phyloP scores from a whole-genome alignment of 2,888 invertebrate genomes.

The Hyles lineata region DNA sequence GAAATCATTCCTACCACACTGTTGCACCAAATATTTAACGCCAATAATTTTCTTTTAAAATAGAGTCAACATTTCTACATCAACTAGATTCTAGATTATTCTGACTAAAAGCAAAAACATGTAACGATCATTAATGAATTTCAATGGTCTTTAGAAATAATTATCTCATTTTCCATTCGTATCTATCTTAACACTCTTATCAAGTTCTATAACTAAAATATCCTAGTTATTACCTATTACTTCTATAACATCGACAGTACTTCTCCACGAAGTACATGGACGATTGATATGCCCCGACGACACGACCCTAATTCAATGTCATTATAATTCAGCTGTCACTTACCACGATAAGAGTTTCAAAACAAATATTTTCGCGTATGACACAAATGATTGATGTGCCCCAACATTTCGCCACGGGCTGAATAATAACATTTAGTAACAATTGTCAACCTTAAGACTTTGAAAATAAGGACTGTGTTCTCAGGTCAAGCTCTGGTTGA shows the following conservation, averaged over 20 bases:
- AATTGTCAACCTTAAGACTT: neutral
- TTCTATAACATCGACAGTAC: neutral
- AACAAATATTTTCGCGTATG: slow-evolving; percentile 27
- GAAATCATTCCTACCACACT: neutral
- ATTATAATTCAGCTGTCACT: slow-evolving; percentile 25
- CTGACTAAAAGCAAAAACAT: no score
- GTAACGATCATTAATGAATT: no score
- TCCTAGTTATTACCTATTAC: neutral
- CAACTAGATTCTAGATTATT: no score
- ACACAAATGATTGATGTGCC: slow-evolving; percentile 25
- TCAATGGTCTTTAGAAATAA: no score
- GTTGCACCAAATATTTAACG: no score
- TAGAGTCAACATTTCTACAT: no score
- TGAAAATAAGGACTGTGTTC: neutral
- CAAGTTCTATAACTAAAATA: neutral
- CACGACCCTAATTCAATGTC: slow-evolving; percentile 21
- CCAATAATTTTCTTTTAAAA: no score
- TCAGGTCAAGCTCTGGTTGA: neutral
- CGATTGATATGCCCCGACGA: slow-evolving; percentile 3
- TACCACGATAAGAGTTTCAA: slow-evolving; percentile 23
- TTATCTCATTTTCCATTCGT: no score
- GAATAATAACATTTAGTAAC: neutral
- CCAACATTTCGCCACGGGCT: slow-evolving; percentile 13
- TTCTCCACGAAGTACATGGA: neutral
- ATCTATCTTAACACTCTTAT: no score